Base-by-base conservation (phyloP, 2,113 vertebrate genomes). In the Polyodon spathula region DNA sequence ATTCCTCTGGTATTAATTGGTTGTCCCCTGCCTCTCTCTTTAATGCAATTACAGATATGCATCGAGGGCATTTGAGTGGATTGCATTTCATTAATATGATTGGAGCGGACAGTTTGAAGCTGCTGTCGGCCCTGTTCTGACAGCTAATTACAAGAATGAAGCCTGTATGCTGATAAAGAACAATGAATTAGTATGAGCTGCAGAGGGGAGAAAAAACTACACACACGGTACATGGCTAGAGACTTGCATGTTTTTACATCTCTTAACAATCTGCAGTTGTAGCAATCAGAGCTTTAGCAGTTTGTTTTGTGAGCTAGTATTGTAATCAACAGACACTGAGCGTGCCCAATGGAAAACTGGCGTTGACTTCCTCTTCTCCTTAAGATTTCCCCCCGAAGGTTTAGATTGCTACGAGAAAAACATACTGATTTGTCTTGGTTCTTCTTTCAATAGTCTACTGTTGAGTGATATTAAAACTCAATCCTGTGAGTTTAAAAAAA, bases 91-190 rank as follows among this genome's bases (percentile, higher is more conserved):
- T 96, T 97, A 96, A 90, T 91, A 84, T 89, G 89, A 97, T 95
- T 91, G 85, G 90, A 95, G 83, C 86, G 84, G 92, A 93, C 91
- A 93, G 90, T 87, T 72, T 85, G 88, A 92, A 93, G 88, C 91
- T 96, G 92, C 92, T 92, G 89, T 91, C 86, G 87, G 89, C 89
- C 86, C 76, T 62, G 81, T 76, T 85, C 89, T 95, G 93, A 96
- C 93, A 96, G 92, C 92, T 97, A 97, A 97, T 97, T 97, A 97
- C 91, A 89, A 87, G 89, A 93, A 89, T 95, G 89, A 93, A 90
- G 84, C 77, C 86, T 86, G 86, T 91, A 87, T 86, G 85, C 79
- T 85, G 75, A 89, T 90, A 85, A 89, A 89, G 89, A 94, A 94
- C 92, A 93, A 88, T 89, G 86, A 86, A 86, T 82, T 83, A 82